Evolutionary conservation across 2,113 vertebrate genomes (phyloP), one percentile per base, ranked within the genome.

Genomic region (Aegithalos caudatus): DNA sequence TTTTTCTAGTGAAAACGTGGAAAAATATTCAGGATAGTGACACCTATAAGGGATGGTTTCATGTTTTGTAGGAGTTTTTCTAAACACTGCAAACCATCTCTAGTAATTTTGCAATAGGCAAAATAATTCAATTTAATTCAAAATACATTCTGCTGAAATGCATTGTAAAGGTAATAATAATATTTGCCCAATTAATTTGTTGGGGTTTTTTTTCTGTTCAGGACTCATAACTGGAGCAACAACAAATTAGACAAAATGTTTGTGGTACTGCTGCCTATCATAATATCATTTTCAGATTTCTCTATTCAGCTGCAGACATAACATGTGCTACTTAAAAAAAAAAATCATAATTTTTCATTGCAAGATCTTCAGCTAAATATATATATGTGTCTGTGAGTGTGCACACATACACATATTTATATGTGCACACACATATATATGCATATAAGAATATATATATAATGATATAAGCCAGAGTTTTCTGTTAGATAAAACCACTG

Each of bases 111-210:
- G 15, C 7, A 72, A 38, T 6, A 28, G 8, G 1, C 5, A 50
- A 42, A 62, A 51, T 22, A n/a, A 42, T 42, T 62, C 9, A 22
- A 6, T 19, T 73, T 53, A 48, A 45, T 78, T 44, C 19, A n/a
- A 77, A 92, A 44, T 29, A 42, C 4, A 0, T 38, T n/a, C 35
- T 81, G 21, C 11, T 74, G 40, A 48, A 11, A 72, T 19, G 17
- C 16, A 57, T 15, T 79, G 7, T 50, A 65, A 61, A 81, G 81
- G 7, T 47, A 70, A 50, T 31, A 79, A 48, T 35, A 80, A 28
- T 42, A 80, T 67, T 54, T 73, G 13, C 2, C 14, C 10, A 50
- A 12, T 3, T 37, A 0, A 13, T 61, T 81, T 70, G 3, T 0
- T n/a, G n/a, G n/a, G n/a, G 11, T 7, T 13, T 18, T 37, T 70